These are phyloP conservation scores for Megalops atlanticus DNA, from an alignment of 2,113 vertebrate species.

Conservation along the genomic window DNA sequence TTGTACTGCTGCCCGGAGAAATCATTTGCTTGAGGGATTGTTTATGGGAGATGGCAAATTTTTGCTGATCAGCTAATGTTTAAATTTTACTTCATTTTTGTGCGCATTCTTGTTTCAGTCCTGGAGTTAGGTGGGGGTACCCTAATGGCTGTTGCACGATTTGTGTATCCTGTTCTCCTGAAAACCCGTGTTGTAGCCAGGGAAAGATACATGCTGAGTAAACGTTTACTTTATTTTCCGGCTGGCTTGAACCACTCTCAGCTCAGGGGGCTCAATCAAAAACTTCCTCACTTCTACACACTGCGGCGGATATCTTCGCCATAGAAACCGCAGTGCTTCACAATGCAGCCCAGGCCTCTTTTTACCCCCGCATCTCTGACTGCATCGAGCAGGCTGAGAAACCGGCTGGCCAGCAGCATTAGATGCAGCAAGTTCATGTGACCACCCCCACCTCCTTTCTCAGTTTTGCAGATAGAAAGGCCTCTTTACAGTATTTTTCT, in stretches of 20 bases:
- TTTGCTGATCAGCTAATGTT: too few relatives aligned
- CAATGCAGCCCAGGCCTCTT: neutral
- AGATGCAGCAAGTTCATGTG: neutral
- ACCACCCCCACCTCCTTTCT: neutral
- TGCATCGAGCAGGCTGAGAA: neutral
- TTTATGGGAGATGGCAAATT: too few relatives aligned
- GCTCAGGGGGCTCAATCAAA: slow-evolving; percentile 2
- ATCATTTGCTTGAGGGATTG: neutral
- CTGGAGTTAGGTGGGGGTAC: neutral
- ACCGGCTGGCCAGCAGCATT: neutral
- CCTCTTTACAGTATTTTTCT: neutral
- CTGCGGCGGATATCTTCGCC: neutral
- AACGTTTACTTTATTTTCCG: neutral
- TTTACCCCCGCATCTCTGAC: neutral
- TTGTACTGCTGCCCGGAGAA: neutral
- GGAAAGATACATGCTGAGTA: neutral
- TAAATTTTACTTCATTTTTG: neutral
- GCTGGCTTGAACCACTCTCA: neutral
- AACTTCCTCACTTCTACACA: neutral
- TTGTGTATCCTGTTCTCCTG: neutral
- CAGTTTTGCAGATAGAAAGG: neutral
- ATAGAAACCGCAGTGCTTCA: neutral
- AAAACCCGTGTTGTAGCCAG: neutral
- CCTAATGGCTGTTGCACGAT: neutral
- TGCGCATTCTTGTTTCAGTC: too few relatives aligned